phyloP scores from a whole-genome alignment of 1,140 invertebrate species.

The Lithobius niger region DNA sequence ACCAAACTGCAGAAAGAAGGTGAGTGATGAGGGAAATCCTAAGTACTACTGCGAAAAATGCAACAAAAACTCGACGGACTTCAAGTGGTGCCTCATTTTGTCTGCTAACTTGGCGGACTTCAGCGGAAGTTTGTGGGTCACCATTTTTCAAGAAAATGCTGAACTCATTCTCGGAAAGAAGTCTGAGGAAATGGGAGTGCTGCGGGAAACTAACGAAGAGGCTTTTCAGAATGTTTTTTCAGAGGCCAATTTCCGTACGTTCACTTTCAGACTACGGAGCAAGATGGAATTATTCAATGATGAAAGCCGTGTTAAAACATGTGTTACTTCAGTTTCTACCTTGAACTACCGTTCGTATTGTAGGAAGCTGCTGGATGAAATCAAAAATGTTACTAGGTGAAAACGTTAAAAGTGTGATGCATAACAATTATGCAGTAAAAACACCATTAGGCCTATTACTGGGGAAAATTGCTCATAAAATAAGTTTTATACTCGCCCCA shows the following conservation, averaged over 20 bases:
- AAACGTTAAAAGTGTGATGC: too few species aligned
- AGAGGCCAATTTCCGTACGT: slow-evolving; percentile 60
- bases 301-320: slow-evolving; percentile 63
- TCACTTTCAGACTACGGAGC: slow-evolving; percentile 62
- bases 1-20: slow-evolving; percentile 82
- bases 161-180: slow-evolving; percentile 55
- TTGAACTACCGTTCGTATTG: slow-evolving; percentile 64
- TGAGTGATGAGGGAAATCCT: slow-evolving; percentile 71
- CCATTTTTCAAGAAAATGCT: slow-evolving; percentile 73
- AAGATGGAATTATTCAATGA: slow-evolving; percentile 87
- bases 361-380: slow-evolving; percentile 41
- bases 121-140: slow-evolving; percentile 68
- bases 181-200: slow-evolving; percentile 21
- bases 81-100: slow-evolving; percentile 69
- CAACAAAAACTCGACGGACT: slow-evolving; percentile 63
- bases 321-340: slow-evolving; percentile 47
- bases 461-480: too few species aligned
- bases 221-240: slow-evolving; percentile 47
- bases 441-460: too few species aligned
- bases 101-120: slow-evolving; percentile 60
- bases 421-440: too few species aligned
- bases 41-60: slow-evolving; percentile 92
- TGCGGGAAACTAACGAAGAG: slow-evolving; percentile 27
- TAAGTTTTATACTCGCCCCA: too few species aligned
- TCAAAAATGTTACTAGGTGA: too few species aligned